A percentile compares a stretch with the other conserved stretches of the same genome.
phyloP scores from a whole-genome alignment of 2,797 vertebrate species.

The Prunella strophiata region DNA sequence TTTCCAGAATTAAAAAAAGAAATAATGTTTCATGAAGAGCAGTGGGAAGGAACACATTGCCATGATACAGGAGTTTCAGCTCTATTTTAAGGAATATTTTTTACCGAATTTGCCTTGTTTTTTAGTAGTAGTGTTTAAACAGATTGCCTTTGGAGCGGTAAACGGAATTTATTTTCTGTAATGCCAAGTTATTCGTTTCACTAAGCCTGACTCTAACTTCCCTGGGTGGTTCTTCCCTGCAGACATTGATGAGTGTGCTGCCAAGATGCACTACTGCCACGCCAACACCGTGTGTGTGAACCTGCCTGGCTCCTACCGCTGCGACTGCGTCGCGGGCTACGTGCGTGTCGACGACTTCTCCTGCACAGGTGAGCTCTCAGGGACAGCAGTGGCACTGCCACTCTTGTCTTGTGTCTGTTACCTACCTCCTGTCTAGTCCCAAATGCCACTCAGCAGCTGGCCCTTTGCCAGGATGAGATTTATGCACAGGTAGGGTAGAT shows the following conservation, averaged over 20 bases:
- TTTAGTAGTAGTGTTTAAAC: not conserved
- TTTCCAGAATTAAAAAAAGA: not conserved
- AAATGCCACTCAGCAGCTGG: not conserved
- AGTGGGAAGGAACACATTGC: not conserved
- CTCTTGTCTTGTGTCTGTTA: rapidly evolving
- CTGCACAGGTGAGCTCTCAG: slow-evolving; percentile 86
- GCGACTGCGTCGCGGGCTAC: slow-evolving; percentile 89
- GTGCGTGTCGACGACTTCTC: slow-evolving; percentile 93
- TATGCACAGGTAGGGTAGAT: rapidly evolving
- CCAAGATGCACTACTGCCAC: slow-evolving; percentile 95
- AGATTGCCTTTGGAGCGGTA: no score
- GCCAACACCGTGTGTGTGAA: slow-evolving; percentile 92
- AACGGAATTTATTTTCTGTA: not conserved
- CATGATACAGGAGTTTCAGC: not conserved
- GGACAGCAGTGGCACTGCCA: rapidly evolving
- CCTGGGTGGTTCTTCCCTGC: not conserved
- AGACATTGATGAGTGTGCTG: slow-evolving; percentile 96
- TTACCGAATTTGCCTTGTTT: not conserved
- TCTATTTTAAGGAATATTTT: not conserved
- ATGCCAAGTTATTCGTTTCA: not conserved
- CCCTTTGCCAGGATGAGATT: no score
- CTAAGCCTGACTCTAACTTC: not conserved
- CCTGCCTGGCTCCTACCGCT: slow-evolving; percentile 89
- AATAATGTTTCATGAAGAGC: not conserved
- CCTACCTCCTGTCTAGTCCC: rapidly evolving